Conservation (phyloP, 2,113 vertebrate genomes). For the Alectura lathami region DNA sequence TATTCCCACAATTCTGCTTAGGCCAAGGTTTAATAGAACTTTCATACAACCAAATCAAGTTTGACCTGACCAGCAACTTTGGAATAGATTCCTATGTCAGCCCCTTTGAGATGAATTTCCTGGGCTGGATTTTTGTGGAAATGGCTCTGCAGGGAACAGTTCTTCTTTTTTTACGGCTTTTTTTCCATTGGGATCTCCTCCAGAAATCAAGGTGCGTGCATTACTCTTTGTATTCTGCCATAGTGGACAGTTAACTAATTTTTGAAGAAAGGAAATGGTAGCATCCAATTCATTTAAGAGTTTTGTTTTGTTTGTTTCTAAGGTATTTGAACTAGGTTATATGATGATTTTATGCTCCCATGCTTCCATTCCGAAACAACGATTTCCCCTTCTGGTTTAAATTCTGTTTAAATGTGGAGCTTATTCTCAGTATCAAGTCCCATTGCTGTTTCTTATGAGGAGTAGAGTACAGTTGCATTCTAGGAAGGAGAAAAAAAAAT, state of each 20-base stretch:
- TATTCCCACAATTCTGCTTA: constrained; percentile 81
- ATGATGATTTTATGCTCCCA: not conserved
- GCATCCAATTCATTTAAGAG: not conserved
- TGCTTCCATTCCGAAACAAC: not conserved
- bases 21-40: constrained; percentile 79
- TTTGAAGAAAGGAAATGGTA: not conserved
- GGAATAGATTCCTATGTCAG: constrained; percentile 74
- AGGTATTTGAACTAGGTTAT: not conserved
- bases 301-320: not conserved
- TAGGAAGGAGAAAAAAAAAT: not conserved
- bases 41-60: constrained; percentile 76
- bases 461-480: not conserved
- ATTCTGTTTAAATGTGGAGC: not conserved
- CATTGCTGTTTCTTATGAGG: not conserved
- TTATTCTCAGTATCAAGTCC: not conserved
- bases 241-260: not conserved
- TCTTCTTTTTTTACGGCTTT: constrained; percentile 63
- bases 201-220: constrained; percentile 52
- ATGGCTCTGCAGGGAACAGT: constrained; percentile 71
- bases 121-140: constrained; percentile 76
- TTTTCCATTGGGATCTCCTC: constrained; percentile 72
- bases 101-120: constrained; percentile 76
- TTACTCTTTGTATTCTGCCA: not conserved
- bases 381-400: not conserved
- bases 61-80: constrained; percentile 71